Conservation (phyloP, 2,797 vertebrate species). For the Picus viridis region DNA sequence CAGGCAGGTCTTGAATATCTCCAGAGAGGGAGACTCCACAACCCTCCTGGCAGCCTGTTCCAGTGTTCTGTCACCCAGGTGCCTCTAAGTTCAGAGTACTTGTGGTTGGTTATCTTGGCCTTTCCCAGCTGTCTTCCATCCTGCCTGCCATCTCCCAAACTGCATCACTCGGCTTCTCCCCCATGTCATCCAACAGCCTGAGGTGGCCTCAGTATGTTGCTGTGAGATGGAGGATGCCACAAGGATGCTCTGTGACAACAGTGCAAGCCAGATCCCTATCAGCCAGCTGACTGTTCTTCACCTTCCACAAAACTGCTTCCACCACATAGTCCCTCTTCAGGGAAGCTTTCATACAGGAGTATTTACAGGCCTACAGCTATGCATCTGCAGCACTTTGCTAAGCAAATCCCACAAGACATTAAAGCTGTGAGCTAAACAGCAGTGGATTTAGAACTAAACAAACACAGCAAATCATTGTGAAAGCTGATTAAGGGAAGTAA, state of each 20-base stretch:
- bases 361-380: slow-evolving; percentile 27
- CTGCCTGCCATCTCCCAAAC: neutral
- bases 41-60: too few relatives aligned
- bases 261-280: neutral
- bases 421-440: slow-evolving; percentile 6
- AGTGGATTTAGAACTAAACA: slow-evolving; percentile 37
- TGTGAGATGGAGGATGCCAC: neutral
- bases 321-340: neutral
- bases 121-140: neutral
- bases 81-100: neutral
- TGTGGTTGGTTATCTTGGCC: neutral
- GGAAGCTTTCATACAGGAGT: neutral
- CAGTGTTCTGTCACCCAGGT: neutral
- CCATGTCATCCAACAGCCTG: neutral
- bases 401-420: slow-evolving; percentile 14
- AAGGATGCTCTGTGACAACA: neutral
- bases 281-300: neutral
- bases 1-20: neutral
- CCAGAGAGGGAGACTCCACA: too few relatives aligned
- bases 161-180: neutral
- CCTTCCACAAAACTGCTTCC: neutral
- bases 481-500: slow-evolving; percentile 34
- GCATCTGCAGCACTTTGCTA: neutral
- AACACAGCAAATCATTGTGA: slow-evolving; percentile 35
- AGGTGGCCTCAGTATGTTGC: neutral